A percentile compares a stretch with the other conserved stretches of the same genome.
phyloP scores from a whole-genome alignment of 2,888 invertebrate genomes.

The Cheilosia vulpina region DNA sequence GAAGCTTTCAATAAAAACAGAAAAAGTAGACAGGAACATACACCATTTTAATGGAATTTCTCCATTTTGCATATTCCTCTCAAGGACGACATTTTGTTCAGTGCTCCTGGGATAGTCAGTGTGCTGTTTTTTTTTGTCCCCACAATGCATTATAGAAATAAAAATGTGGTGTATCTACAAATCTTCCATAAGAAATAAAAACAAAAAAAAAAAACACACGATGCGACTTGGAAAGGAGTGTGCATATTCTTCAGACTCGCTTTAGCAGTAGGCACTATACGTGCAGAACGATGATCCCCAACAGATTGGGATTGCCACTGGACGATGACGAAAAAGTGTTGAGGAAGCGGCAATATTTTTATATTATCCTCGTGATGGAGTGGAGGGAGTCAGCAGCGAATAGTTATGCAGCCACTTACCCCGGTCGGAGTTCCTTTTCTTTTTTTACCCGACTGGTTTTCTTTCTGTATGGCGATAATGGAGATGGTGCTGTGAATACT shows the following conservation, averaged over 20 bases:
- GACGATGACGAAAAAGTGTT: neutral
- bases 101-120: too few relatives aligned
- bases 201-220: neutral
- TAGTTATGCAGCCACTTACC: conserved; percentile 18
- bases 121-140: neutral
- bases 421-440: conserved; percentile 3
- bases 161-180: conserved; percentile 1
- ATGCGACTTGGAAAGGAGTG: neutral
- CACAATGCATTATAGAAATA: conserved; percentile 8
- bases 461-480: neutral
- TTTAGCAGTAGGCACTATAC: neutral
- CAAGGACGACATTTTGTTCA: conserved; percentile 11
- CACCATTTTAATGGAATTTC: conserved; percentile 34
- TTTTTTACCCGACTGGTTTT: too few relatives aligned
- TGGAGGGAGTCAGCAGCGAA: neutral
- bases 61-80: conserved; percentile 15
- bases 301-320: neutral
- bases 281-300: conserved; percentile 14
- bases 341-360: conserved; percentile 10
- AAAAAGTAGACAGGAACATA: neutral
- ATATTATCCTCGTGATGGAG: conserved; percentile 1
- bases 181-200: conserved; percentile 1
- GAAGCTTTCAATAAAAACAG: neutral
- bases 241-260: neutral
- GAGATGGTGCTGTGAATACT: conserved; percentile 2